Conservation (phyloP, 2,797 vertebrate genomes). For the Pangasius djambal region DNA sequence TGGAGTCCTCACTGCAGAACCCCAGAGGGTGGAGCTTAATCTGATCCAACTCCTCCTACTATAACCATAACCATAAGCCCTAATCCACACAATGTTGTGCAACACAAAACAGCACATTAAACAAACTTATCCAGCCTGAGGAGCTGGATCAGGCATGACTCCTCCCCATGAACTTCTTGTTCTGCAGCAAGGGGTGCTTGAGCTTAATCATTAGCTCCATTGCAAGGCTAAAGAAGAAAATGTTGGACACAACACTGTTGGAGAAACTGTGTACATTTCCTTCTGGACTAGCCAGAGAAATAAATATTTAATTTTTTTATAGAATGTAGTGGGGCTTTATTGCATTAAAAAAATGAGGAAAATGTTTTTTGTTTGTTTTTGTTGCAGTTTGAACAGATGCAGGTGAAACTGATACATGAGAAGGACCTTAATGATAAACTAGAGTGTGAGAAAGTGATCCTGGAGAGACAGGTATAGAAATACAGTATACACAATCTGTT, state of each 20-base stretch:
- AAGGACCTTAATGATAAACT: slow-evolving; percentile 75
- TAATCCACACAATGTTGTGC: background rate
- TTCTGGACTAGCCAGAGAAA: background rate
- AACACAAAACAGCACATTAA: background rate
- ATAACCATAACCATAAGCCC: background rate
- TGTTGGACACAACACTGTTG: background rate
- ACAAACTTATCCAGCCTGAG: background rate
- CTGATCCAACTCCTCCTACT: background rate
- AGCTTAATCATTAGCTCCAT: background rate
- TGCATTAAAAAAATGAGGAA: background rate
- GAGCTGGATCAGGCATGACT: background rate
- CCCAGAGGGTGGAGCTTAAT: background rate
- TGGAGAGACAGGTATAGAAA: slow-evolving; percentile 74
- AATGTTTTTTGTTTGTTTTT: background rate
- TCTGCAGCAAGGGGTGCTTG: background rate
- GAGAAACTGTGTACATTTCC: background rate
- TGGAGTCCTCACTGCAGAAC: background rate
- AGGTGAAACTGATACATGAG: slow-evolving; percentile 77
- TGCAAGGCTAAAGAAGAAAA: background rate
- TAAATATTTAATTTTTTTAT: background rate
- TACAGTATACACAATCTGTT: background rate
- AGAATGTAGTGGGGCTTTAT: background rate
- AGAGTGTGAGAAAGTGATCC: slow-evolving; percentile 69
- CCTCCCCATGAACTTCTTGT: background rate
- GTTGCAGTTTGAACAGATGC: slow-evolving; percentile 75